A percentile compares a stretch with the other conserved stretches of the same genome.
phyloP scores from a whole-genome alignment of 2,113 vertebrate species.

The Protobothrops flavoviridis region DNA sequence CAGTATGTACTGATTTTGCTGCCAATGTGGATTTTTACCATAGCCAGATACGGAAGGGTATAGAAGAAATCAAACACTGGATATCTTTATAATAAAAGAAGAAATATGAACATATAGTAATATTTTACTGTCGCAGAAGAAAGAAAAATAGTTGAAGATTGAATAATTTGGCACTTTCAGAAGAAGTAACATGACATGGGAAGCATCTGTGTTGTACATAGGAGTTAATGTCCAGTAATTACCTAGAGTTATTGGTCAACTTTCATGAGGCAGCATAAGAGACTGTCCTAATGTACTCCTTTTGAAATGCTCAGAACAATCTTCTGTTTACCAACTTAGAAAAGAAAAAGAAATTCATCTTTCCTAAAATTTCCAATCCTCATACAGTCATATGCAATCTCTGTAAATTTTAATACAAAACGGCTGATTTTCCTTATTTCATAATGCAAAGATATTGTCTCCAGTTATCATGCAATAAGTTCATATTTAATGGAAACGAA shows the following conservation, averaged over 20 bases:
- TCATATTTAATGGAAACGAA: conserved; percentile 58
- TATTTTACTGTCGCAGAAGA: conserved; percentile 40
- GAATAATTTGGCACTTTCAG: conserved; percentile 27
- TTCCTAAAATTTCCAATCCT: conserved; percentile 33
- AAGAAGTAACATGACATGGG: conserved; percentile 26
- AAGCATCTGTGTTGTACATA: conserved; percentile 37
- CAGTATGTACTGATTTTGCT: conserved; percentile 90
- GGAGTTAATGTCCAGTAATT: conserved; percentile 39
- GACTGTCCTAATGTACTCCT: conserved; percentile 29
- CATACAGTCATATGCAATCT: conserved; percentile 53
- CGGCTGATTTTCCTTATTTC: conserved; percentile 60
- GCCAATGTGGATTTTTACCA: conserved; percentile 88
- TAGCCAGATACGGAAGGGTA: conserved; percentile 70
- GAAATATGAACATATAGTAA: conserved; percentile 3
- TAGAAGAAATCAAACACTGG: conserved; percentile 83
- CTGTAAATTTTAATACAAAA: conserved; percentile 52
- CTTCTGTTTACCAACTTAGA: conserved; percentile 12
- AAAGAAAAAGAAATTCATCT: conserved; percentile 39
- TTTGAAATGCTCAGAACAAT: conserved; percentile 37
- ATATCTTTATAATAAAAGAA: conserved; percentile 78
- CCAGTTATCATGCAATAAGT: conserved; percentile 72
- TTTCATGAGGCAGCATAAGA: conserved; percentile 42
- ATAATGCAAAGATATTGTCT: conserved; percentile 66
- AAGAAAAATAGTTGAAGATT: conserved; percentile 47
- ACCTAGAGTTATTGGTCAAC: conserved; percentile 27